Conservation (phyloP, 2,797 vertebrate species). For the Anolis apletophallus region DNA sequence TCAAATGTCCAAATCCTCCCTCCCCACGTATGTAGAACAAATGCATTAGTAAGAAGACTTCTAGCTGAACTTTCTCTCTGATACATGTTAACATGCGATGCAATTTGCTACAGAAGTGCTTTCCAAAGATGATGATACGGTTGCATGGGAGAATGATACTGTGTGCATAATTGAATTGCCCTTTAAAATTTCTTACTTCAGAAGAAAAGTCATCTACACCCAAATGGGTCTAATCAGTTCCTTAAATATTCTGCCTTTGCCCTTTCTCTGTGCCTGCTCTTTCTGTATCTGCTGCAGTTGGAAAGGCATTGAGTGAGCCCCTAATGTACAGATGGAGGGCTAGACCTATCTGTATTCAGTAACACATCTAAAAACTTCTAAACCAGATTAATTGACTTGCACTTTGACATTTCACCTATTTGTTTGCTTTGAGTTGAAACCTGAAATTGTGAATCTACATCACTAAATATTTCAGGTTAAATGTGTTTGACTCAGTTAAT, state of each 20-base stretch:
- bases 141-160: neutral
- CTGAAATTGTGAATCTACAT: neutral
- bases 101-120: neutral
- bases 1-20: neutral
- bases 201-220: neutral
- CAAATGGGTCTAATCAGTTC: slow-evolving; percentile 1
- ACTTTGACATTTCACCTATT: neutral
- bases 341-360: slow-evolving; percentile 1
- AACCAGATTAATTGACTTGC: neutral
- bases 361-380: neutral
- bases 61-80: neutral
- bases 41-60: neutral
- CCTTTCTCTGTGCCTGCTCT: neutral
- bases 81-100: too few species aligned
- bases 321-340: too few species aligned
- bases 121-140: neutral
- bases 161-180: neutral
- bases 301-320: neutral
- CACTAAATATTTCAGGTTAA: neutral
- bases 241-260: neutral
- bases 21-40: neutral
- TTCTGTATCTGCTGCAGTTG: neutral
- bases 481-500: neutral
- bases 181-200: neutral
- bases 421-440: too few species aligned